Percentiles rank a stretch among this genome's conserved stretches.
These are phyloP conservation scores for Gambusia holbrooki DNA, from an alignment of 2,113 vertebrate species.

Conservation along the genomic window DNA sequence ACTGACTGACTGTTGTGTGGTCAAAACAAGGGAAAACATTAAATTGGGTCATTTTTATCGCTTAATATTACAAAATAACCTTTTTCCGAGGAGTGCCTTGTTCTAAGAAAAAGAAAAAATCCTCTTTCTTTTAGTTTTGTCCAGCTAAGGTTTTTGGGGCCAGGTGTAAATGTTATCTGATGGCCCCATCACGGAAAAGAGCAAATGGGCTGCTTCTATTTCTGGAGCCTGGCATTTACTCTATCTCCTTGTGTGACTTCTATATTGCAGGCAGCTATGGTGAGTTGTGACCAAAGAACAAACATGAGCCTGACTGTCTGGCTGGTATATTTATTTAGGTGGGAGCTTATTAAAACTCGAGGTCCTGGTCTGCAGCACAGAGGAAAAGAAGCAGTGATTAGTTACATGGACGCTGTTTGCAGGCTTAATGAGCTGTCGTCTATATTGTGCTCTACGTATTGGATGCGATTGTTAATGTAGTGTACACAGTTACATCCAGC, in stretches of 20 bases:
- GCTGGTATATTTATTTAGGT: constrained; percentile 50
- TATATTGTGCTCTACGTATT: constrained; percentile 54
- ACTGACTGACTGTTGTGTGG: not conserved
- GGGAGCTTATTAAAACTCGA: constrained; percentile 55
- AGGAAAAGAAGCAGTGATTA: constrained; percentile 38
- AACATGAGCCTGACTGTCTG: constrained; percentile 44
- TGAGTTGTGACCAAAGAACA: constrained; percentile 49
- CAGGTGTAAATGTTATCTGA: constrained; percentile 74
- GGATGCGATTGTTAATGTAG: constrained; percentile 30
- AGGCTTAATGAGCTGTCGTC: constrained; percentile 47
- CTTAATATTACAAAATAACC: not conserved
- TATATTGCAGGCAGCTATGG: constrained; percentile 43
- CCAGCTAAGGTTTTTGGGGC: constrained; percentile 28
- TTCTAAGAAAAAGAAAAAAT: too few species aligned
- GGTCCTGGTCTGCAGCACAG: constrained; percentile 6
- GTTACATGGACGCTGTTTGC: constrained; percentile 29
- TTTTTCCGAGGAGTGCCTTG: not conserved
- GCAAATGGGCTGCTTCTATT: constrained; percentile 68
- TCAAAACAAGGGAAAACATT: not conserved
- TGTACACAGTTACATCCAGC: constrained; percentile 40
- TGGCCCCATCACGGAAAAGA: constrained; percentile 68
- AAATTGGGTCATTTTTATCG: not conserved
- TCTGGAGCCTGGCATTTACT: constrained; percentile 71
- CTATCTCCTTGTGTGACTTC: constrained; percentile 32
- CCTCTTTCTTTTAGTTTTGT: not conserved